Evolutionary conservation across 2,797 vertebrate species (phyloP), one percentile per base, ranked within the genome.

Genomic region (Oreochromis grahami): DNA sequence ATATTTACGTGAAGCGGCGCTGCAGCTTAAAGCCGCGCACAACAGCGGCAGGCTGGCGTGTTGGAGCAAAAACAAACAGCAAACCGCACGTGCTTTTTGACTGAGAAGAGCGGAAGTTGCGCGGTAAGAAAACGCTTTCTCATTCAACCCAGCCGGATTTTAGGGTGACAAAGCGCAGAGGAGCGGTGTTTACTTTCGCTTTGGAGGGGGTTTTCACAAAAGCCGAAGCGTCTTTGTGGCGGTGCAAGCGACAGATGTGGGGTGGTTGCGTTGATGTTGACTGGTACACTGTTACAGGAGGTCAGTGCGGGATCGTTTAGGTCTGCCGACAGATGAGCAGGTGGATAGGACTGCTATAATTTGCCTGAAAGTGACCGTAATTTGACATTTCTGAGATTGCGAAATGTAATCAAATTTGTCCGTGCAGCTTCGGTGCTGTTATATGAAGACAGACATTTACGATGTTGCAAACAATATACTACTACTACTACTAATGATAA

Each of bases 121-220:
- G 81, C 85, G 92, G 94, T 94, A 90, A 93, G 93, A 81, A 84
- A 82, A 78, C 52, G 53, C 26, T 50, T 74, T 29, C 24, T 84
- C n/a, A 21, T 45, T 83, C 70, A 34, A 3, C 24, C 2, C 32
- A 2, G 48, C 1, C 9, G 63, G 43, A 3, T 65, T 74, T 78
- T n/a, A 51, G 36, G 13, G 13, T 11, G 82, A 55, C 26, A 17
- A 38, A 56, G 87, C 80, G 15, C 11, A 29, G 56, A 45, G 68
- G n/a, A 58, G 53, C 3, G 2, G 3, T 77, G 91, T 89, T 87
- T 86, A 76, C 87, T 91, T 89, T 94, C 78, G 81, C 38, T 89
- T 84, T 10, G 51, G 80, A 55, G 65, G 24, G 5, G 14, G 11
- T 84, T 32, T 21, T 13, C 29, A 15, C n/a, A 7, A 43, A 70